phyloP scores from a whole-genome alignment of 2,797 vertebrate species.

The Erpetoichthys calabaricus region DNA sequence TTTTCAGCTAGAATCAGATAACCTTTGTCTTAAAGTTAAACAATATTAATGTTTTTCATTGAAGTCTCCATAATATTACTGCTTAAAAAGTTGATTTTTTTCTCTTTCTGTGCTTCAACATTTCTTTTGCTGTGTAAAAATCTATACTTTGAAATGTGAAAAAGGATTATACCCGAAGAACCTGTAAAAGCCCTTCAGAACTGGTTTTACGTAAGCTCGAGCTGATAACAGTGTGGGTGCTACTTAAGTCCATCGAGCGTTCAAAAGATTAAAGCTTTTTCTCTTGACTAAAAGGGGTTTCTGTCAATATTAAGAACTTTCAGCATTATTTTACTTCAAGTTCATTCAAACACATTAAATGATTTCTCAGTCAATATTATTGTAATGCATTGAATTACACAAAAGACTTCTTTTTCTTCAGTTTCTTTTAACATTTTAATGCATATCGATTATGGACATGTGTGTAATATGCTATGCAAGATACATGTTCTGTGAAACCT shows the following conservation, averaged over 20 bases:
- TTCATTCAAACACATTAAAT: constrained; percentile 35
- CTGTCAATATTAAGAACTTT: constrained; percentile 34
- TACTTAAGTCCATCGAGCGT: constrained; percentile 44
- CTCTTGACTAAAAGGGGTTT: constrained; percentile 26
- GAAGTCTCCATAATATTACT: no score
- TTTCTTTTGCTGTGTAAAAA: no score
- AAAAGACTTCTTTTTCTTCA: constrained; percentile 38
- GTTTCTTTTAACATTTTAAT: constrained; percentile 58
- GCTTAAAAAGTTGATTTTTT: no score
- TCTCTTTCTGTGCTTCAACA: no score
- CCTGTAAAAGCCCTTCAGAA: no score
- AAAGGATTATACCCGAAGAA: no score
- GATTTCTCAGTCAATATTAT: constrained; percentile 45
- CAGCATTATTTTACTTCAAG: constrained; percentile 35
- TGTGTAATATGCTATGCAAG: background rate
- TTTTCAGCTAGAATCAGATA: no score
- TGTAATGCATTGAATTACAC: constrained; percentile 45
- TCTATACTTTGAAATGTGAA: no score
- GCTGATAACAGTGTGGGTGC: constrained; percentile 10
- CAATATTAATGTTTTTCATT: no score
- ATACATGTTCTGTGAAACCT: background rate
- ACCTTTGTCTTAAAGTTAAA: no score
- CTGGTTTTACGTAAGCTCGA: no score
- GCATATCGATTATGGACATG: constrained; percentile 58
- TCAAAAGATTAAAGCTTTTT: constrained; percentile 50